Conservation (phyloP, 2,888 invertebrate species). For the Orchestes rusci region DNA sequence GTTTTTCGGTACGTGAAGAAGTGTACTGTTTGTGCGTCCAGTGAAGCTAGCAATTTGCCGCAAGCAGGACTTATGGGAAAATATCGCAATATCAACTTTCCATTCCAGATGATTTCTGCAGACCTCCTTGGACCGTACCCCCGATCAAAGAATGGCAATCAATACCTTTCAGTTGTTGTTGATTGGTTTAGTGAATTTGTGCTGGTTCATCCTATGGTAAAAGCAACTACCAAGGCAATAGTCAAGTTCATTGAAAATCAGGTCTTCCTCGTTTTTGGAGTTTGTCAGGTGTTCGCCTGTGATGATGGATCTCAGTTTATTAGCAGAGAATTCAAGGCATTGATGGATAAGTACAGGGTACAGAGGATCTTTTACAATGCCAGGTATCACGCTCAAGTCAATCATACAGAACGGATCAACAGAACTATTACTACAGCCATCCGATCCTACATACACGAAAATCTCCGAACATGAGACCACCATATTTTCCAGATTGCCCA, state of each 20-base stretch:
- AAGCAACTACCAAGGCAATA: constrained; percentile 10
- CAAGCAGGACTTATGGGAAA: too few relatives aligned
- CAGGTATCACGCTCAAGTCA: constrained; percentile 34
- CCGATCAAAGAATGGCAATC: constrained; percentile 4
- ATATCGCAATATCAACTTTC: constrained; percentile 8
- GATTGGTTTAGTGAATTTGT: too few relatives aligned
- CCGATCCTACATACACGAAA: constrained; percentile 17
- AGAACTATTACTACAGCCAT: constrained; percentile 32
- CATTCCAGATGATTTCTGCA: constrained; percentile 5
- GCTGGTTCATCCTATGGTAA: constrained; percentile 5
- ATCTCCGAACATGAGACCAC: constrained; percentile 19
- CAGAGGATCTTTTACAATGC: constrained; percentile 28
- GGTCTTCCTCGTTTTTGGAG: constrained; percentile 20
- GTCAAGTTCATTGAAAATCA: constrained; percentile 20
- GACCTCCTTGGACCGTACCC: constrained; percentile 3
- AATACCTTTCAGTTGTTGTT: constrained; percentile 5
- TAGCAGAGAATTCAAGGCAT: constrained; percentile 14
- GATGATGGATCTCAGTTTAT: constrained; percentile 20
- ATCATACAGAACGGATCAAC: constrained; percentile 35
- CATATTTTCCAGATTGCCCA: constrained; percentile 17
- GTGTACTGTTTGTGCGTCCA: constrained; percentile 5
- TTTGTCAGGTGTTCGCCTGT: constrained; percentile 13
- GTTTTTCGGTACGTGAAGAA: not conserved
- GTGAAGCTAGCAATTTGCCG: too few relatives aligned
- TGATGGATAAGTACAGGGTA: constrained; percentile 21